Percentiles rank a stretch among this genome's conserved stretches.
These are phyloP conservation scores for Chrysotoxum bicinctum DNA, from an alignment of 2,888 invertebrate species.

Conservation along the genomic window DNA sequence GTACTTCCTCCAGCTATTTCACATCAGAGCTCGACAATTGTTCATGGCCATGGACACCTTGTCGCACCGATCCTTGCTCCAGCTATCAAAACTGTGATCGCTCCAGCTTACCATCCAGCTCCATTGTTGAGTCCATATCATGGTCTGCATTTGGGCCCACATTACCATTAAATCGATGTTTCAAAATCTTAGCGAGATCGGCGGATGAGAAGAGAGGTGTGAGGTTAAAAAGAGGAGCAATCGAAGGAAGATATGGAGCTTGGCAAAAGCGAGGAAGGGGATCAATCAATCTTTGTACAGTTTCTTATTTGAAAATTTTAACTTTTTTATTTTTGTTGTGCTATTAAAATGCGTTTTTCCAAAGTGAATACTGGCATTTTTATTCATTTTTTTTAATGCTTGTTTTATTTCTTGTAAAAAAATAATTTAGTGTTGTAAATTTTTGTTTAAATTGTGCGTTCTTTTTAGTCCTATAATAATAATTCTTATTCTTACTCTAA, in stretches of 20 bases:
- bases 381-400: no score
- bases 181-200: background rate
- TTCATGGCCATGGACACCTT: conserved; percentile 78
- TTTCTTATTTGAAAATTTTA: conserved; percentile 29
- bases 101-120: conserved; percentile 78
- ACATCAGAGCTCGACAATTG: conserved; percentile 80
- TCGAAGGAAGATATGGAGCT: conserved; percentile 8
- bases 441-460: no score
- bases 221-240: background rate
- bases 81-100: conserved; percentile 77
- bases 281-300: conserved; percentile 61
- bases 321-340: conserved; percentile 38
- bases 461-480: no score
- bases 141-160: conserved; percentile 63
- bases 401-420: no score
- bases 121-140: conserved; percentile 73
- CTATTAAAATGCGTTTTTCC: conserved; percentile 54
- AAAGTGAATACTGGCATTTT: conserved; percentile 46
- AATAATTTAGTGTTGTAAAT: no score
- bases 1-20: conserved; percentile 78
- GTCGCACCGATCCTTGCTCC: conserved; percentile 79
- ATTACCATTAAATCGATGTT: conserved; percentile 48
- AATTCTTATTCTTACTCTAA: no score
- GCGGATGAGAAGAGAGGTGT: background rate
- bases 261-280: conserved; percentile 30